A percentile compares a stretch with the other conserved stretches of the same genome.
Evolutionary conservation across 2,797 vertebrate species (phyloP).

Genomic region (Acrocephalus scirpaceus): DNA sequence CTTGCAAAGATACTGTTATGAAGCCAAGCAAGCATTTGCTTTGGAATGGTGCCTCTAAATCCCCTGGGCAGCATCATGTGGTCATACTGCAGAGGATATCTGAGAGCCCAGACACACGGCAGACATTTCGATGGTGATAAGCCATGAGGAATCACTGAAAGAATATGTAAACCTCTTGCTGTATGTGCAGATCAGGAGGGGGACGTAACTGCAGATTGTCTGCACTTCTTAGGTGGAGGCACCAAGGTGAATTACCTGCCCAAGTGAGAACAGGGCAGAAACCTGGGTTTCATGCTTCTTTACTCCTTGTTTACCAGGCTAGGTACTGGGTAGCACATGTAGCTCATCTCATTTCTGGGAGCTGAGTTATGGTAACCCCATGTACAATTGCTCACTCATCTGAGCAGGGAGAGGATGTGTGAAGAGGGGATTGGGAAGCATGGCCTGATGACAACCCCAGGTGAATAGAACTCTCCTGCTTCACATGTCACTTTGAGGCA

Average conservation of each 20-base stretch:
- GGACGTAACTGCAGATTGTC: not conserved
- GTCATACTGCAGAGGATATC: not conserved
- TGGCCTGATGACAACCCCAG: not conserved
- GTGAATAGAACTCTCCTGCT: not conserved
- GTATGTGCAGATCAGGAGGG: not conserved
- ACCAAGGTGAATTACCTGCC: not conserved
- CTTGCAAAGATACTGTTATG: not conserved
- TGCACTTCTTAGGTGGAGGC: not conserved
- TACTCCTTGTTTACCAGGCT: not conserved
- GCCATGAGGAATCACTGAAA: not conserved
- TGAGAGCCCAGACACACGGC: not conserved
- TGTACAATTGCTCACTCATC: not conserved
- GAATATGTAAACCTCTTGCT: not conserved
- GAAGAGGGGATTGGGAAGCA: not conserved
- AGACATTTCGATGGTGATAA: not conserved
- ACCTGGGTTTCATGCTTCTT: not conserved
- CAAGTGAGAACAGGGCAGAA: not conserved
- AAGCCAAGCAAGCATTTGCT: not conserved
- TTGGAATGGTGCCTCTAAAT: not conserved
- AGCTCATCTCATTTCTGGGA: not conserved
- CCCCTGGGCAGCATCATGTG: not conserved
- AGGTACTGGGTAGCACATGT: not conserved
- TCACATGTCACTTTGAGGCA: not conserved
- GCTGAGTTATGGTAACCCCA: not conserved
- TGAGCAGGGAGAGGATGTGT: not conserved